Percentiles rank a stretch among this genome's conserved stretches.
These are phyloP conservation scores for Laticauda colubrina DNA, from an alignment of 2,113 vertebrate species.

Conservation along the genomic window DNA sequence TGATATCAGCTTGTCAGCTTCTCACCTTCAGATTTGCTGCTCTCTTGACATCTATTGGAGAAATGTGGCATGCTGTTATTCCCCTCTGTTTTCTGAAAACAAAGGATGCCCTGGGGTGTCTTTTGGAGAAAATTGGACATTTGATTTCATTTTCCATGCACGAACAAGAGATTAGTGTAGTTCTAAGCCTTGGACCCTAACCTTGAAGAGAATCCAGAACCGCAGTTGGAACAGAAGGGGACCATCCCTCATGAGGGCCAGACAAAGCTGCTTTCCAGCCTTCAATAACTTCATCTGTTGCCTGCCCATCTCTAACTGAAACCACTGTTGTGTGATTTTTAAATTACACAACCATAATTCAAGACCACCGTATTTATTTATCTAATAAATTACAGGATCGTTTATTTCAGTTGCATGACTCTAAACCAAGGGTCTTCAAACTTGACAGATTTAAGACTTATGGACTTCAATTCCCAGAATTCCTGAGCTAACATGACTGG, in stretches of 20 bases:
- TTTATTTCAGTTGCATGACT: not conserved
- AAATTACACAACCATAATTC: not conserved
- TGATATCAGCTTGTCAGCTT: not conserved
- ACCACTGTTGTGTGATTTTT: not conserved
- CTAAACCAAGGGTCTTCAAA: too few species aligned
- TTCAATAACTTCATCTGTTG: not conserved
- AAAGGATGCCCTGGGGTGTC: not conserved
- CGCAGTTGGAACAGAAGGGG: not conserved
- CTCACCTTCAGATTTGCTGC: conserved; percentile 12
- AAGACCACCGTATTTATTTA: not conserved
- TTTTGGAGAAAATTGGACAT: not conserved
- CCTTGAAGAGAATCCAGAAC: not conserved
- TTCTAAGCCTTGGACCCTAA: not conserved
- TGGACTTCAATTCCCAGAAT: too few species aligned
- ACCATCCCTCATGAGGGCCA: not conserved
- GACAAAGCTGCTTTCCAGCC: not conserved
- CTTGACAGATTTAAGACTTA: too few species aligned
- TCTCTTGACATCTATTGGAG: not conserved
- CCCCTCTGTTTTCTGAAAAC: not conserved
- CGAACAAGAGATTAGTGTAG: not conserved
- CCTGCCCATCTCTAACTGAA: not conserved
- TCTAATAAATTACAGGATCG: not conserved
- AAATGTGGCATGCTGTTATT: not conserved
- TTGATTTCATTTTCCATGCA: not conserved
- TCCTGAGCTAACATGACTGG: too few species aligned